These are phyloP conservation scores for Pseudomugil tenellus DNA, from an alignment of 2,797 vertebrate genomes.

Conservation along the genomic window DNA sequence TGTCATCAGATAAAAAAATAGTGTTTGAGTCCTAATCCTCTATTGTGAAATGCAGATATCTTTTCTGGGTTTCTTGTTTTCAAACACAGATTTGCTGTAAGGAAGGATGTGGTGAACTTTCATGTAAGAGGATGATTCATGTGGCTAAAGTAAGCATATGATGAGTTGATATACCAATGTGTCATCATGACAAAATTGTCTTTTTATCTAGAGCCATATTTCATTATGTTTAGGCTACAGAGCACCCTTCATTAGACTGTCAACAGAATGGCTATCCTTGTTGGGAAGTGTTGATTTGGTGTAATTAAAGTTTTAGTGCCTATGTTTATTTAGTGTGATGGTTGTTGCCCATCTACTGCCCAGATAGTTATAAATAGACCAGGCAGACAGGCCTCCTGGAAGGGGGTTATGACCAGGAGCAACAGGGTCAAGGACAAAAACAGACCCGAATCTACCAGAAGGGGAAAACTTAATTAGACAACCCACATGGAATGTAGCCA, in stretches of 20 bases:
- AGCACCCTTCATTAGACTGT: constrained; percentile 13
- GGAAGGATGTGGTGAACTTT: constrained; percentile 2
- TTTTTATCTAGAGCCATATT: constrained; percentile 12
- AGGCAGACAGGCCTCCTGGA: constrained; percentile 48
- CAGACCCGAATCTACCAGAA: constrained; percentile 54
- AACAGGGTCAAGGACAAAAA: constrained; percentile 74
- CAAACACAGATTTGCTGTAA: constrained; percentile 12
- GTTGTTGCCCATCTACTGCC: constrained; percentile 36
- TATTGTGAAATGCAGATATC: background rate
- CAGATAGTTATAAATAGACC: constrained; percentile 64
- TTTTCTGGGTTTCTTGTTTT: constrained; percentile 5
- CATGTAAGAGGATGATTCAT: constrained; percentile 20
- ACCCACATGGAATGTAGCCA: constrained; percentile 70
- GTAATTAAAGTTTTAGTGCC: constrained; percentile 36
- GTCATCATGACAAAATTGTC: constrained; percentile 2
- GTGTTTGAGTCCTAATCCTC: background rate
- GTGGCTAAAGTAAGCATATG: constrained; percentile 7
- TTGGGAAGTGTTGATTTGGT: constrained; percentile 36
- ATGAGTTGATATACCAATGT: constrained; percentile 20
- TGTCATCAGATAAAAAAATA: constrained; percentile 22
- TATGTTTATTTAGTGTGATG: constrained; percentile 47
- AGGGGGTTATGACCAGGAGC: constrained; percentile 48
- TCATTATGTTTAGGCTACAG: constrained; percentile 29
- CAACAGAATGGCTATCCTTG: constrained; percentile 15
- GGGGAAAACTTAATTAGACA: constrained; percentile 75